Conservation (phyloP, 2,113 vertebrate species). For the Macquaria ambigua region DNA sequence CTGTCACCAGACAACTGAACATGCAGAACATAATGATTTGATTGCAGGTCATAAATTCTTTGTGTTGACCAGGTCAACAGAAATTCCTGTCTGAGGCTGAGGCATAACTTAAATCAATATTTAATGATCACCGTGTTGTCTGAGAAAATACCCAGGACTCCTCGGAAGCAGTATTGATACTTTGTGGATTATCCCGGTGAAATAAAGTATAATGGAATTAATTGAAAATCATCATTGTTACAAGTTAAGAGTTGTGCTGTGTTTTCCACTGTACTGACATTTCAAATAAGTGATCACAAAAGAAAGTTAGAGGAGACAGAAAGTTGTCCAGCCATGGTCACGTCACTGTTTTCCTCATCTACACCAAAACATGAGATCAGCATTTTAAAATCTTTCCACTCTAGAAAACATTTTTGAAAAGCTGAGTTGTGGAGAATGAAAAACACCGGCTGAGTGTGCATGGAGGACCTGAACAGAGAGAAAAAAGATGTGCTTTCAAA, state of each 20-base stretch:
- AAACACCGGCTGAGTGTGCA: background rate
- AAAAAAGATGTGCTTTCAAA: conserved; percentile 13
- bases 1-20: background rate
- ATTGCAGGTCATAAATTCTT: background rate
- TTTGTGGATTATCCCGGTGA: background rate
- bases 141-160: background rate
- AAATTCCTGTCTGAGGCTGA: background rate
- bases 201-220: background rate
- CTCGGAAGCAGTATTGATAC: background rate
- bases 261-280: background rate
- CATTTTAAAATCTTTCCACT: background rate
- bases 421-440: background rate
- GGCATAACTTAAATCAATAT: background rate
- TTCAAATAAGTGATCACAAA: too few relatives aligned
- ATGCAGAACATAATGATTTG: background rate
- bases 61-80: background rate
- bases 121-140: background rate
- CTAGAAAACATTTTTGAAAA: background rate
- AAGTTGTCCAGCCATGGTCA: background rate
- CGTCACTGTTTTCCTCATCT: too few relatives aligned
- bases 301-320: too few relatives aligned
- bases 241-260: too few relatives aligned
- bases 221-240: background rate
- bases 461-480: background rate
- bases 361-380: background rate